phyloP scores from a whole-genome alignment of 2,113 vertebrate species.

The Maccullochella peelii region DNA sequence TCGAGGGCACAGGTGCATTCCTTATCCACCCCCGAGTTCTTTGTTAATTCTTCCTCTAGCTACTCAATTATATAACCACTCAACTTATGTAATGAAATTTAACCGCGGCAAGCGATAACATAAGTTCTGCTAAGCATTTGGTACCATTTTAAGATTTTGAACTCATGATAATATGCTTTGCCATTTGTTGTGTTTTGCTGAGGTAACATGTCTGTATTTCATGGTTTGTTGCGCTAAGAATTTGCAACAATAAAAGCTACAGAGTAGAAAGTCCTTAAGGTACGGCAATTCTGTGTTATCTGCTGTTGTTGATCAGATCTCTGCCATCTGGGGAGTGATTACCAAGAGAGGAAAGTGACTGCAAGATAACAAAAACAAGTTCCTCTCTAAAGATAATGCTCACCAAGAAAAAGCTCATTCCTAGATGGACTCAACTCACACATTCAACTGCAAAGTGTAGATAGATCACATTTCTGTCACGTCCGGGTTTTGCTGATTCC shows the following conservation, averaged over 20 bases:
- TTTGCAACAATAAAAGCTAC: neutral
- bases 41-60: conserved; percentile 62
- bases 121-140: conserved; percentile 52
- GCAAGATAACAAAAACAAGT: conserved; percentile 57
- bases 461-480: conserved; percentile 21
- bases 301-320: conserved; percentile 38
- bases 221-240: conserved; percentile 6
- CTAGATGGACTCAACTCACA: conserved; percentile 3
- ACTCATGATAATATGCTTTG: conserved; percentile 22
- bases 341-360: conserved; percentile 33
- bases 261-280: neutral
- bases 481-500: neutral
- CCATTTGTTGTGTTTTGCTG: conserved; percentile 28
- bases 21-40: conserved; percentile 56
- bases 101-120: conserved; percentile 52
- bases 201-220: conserved; percentile 12
- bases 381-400: conserved; percentile 43
- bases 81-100: conserved; percentile 68
- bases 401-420: conserved; percentile 1
- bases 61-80: conserved; percentile 69
- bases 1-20: conserved; percentile 41
- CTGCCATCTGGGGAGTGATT: conserved; percentile 48
- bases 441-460: neutral
- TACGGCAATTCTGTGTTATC: neutral
- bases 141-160: conserved; percentile 47